Conservation (phyloP, 2,797 vertebrate species). For the Chelidonichthys spinosus region DNA sequence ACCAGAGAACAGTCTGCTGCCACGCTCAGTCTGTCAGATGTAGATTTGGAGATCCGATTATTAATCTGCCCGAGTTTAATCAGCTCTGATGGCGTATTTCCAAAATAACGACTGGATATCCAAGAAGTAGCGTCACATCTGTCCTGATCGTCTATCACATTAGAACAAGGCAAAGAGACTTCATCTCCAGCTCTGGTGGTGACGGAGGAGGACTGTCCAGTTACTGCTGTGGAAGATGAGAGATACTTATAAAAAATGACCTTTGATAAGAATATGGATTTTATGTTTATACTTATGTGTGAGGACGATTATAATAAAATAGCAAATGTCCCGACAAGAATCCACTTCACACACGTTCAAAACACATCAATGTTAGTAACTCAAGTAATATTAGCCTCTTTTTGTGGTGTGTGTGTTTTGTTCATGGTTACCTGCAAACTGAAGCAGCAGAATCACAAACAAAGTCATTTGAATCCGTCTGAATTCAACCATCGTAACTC, state of each 20-base stretch:
- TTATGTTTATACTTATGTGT: too few relatives aligned
- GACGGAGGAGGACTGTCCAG: accelerated
- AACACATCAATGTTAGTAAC: too few relatives aligned
- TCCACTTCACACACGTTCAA: too few relatives aligned
- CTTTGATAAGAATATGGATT: too few relatives aligned
- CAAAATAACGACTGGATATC: accelerated
- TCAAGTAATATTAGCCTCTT: too few relatives aligned
- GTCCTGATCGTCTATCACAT: accelerated
- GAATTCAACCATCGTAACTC: not conserved
- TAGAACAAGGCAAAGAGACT: slow-evolving; percentile 5
- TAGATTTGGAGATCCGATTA: accelerated
- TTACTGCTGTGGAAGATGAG: not conserved
- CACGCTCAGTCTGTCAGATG: slow-evolving; percentile 3
- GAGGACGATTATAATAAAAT: too few relatives aligned
- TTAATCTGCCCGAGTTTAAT: accelerated
- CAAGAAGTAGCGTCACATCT: not conserved
- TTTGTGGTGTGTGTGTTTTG: too few relatives aligned
- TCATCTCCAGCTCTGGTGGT: not conserved
- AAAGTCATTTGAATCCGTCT: slow-evolving; percentile 9
- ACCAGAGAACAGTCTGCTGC: slow-evolving; percentile 29
- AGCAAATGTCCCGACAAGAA: too few relatives aligned
- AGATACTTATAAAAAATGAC: not conserved
- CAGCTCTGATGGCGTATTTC: accelerated
- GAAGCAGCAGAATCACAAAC: not conserved
- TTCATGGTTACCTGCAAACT: slow-evolving; percentile 22